Evolutionary conservation across 2,888 invertebrate genomes (phyloP), one percentile per base, ranked within the genome.

Genomic region (Temnothorax ravouxi): DNA sequence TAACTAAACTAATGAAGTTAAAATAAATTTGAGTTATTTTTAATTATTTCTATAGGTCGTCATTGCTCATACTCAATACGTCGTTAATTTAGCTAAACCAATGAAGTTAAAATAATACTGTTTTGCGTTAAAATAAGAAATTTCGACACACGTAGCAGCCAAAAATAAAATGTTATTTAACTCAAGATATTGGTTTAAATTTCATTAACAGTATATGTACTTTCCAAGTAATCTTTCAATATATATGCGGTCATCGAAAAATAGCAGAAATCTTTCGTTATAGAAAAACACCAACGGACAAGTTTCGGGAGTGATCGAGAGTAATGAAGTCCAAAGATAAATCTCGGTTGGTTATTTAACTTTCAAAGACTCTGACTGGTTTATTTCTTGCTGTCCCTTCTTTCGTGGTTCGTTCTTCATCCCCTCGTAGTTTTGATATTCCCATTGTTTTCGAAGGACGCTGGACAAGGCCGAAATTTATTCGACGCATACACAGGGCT

Each of bases 401-500:
- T n/a, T n/a, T n/a, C n/a, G 50, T 4, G 44, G 1, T 75, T n/a
- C 8, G 5, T 11, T 56, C 11, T 61, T 74, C 2, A 61, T 44
- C 15, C 15, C 47, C 15, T n/a, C 15, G 11, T 47, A 44, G 5
- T 50, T 75, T 62, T 62, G 75, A 76, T 50, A 38, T 15, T 50
- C 15, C 6, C n/a, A 59, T 80, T 84, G 74, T 88, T 79, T 83
- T 85, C 71, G 29, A 56, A 18, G 52, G 34, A 54, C 21, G 38
- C 8, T 9, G 13, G 66, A 67, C 66, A 56, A n/a, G 6, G 41
- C 47, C 38, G 21, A 86, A 86, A 88, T 88, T 86, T 85, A 86
- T 87, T 84, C 72, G 54, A 59, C 8, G 8, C 56, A 29, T 83
- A 56, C 71, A 76, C 69, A 50, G n/a, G 18, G 47, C 69, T n/a